Evolutionary conservation across 2,888 invertebrate species (phyloP), one percentile per base, ranked within the genome.

Genomic region (Oeneis ivallda): DNA sequence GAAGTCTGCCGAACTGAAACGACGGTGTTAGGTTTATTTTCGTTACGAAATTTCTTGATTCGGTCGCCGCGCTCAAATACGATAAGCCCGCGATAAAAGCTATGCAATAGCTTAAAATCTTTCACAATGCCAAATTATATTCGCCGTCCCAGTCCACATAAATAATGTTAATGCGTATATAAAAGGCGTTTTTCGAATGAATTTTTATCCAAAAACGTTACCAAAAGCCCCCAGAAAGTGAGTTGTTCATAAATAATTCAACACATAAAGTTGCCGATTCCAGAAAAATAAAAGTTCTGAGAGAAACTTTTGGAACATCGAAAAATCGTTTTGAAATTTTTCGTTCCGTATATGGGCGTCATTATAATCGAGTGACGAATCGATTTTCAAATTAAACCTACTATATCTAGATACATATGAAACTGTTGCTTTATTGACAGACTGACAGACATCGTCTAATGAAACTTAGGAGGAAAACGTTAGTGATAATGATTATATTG

Each of bases 211-310:
- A 82, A 87, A 89, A 87, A 83, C 81, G 81, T 79, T 75, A 75
- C 78, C 82, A 17, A 80, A 84, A 83, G 83, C 74, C 78, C 75
- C 74, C 78, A 79, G 81, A 81, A 85, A 85, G 83, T 87, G 88
- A 90, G 87, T 82, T 89, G 87, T 89, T 79, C 84, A 87, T 90
- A 83, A 83, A 89, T 89, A 79, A 89, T 89, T 86, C 87, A 89
- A 56, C 26, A 50, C 67, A 54, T 45, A 65, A 67, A 67, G 52
- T 56, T 34, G 64, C 47, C 50, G 58, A 66, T 62, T 67, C 64
- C 47, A 43, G 60, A 68, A 67, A 67, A 67, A 71, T 65, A 70
- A 68, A 58, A 67, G 15, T 65, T 68, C 58, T 61, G 37, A 49
- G 41, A 71, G 60, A 70, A 68, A 58, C 64, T 26, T 67, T 63